Evolutionary conservation across 2,113 vertebrate genomes (phyloP).

Genomic region (Anolis carolinensis): DNA sequence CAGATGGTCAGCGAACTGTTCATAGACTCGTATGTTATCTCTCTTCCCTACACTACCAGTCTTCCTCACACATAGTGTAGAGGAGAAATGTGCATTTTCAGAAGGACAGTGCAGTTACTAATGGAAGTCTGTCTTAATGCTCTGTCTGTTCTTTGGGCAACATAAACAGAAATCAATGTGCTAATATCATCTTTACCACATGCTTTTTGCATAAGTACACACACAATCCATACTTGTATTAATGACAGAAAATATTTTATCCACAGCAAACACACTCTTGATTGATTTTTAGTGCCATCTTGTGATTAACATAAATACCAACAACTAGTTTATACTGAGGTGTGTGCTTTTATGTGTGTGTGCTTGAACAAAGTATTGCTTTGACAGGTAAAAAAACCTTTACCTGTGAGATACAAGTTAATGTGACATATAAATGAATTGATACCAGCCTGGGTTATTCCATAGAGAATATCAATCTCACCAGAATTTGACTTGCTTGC

Average conservation of each 20-base stretch:
- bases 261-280: slow-evolving; percentile 20
- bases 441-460: background rate
- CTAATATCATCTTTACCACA: background rate
- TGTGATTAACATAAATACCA: slow-evolving; percentile 58
- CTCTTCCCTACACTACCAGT: background rate
- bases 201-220: background rate
- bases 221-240: background rate
- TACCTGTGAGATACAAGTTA: background rate
- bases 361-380: background rate
- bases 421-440: background rate
- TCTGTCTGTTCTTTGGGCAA: background rate
- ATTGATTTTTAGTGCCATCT: slow-evolving; percentile 74
- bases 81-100: background rate
- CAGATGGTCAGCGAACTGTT: background rate
- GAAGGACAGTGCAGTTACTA: background rate
- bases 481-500: background rate
- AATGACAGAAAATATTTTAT: background rate
- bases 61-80: background rate
- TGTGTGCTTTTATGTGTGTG: background rate
- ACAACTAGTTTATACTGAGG: slow-evolving; percentile 22
- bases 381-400: background rate
- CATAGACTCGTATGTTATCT: background rate
- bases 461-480: background rate
- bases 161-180: background rate
- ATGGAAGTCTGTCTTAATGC: background rate